Evolutionary conservation across 1,140 invertebrate species (phyloP).

Genomic region (Meloidogyne floridensis): DNA sequence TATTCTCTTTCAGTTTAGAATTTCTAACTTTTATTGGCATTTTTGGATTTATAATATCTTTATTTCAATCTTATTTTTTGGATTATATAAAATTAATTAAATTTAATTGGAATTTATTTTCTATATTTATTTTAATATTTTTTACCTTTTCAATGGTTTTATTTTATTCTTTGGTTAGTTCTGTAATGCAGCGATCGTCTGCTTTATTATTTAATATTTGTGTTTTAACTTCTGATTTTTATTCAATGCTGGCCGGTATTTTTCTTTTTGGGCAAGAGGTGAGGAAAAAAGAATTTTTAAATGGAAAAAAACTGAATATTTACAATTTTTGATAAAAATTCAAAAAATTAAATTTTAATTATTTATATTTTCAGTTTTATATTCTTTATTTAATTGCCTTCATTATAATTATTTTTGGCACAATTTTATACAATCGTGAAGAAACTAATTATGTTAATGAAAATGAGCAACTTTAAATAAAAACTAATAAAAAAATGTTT

Average conservation of each 20-base stretch:
- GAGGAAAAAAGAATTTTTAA: no score
- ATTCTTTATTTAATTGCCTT: not conserved
- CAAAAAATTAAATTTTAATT: not conserved
- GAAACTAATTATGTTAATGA: not conserved
- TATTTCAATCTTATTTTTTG: conserved; percentile 2
- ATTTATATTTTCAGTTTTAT: not conserved
- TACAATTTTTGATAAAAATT: no score
- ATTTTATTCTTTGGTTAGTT: conserved; percentile 7
- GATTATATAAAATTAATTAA: not conserved
- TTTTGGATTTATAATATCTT: conserved; percentile 7
- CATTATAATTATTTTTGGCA: not conserved
- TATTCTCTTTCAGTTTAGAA: not conserved
- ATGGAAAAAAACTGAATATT: no score
- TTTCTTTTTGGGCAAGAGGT: not conserved
- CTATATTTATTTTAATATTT: conserved; percentile 1
- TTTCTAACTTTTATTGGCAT: not conserved
- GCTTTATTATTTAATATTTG: conserved; percentile 6
- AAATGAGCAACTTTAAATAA: not conserved
- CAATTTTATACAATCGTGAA: not conserved
- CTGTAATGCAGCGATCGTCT: not conserved
- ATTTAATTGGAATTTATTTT: conserved; percentile 1
- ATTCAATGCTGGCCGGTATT: not conserved
- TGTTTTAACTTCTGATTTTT: conserved; percentile 3
- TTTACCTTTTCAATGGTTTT: conserved; percentile 2
- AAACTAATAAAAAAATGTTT: no score